phyloP scores from a whole-genome alignment of 1,140 invertebrate species.

The Bradysia coprophila region DNA sequence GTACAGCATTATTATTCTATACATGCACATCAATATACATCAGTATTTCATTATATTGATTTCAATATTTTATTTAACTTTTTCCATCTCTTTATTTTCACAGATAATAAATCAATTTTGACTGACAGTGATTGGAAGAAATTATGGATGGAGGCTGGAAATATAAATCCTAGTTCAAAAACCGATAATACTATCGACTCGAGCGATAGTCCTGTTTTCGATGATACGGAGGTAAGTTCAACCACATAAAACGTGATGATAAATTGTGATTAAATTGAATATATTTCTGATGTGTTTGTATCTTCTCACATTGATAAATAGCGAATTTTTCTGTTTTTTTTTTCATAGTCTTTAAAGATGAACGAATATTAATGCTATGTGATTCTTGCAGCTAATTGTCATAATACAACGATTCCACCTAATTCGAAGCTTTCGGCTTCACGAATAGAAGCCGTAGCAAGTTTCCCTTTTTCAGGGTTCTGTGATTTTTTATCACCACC shows the following conservation, averaged over 20 bases:
- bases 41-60: neutral
- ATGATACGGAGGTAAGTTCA: slow-evolving; percentile 25
- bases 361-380: too few species aligned
- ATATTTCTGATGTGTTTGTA: neutral
- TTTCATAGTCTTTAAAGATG: too few species aligned
- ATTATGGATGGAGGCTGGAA: slow-evolving; percentile 20
- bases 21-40: neutral
- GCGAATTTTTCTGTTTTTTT: too few species aligned
- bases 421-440: too few species aligned
- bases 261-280: neutral
- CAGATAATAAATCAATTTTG: slow-evolving; percentile 26
- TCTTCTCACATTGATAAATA: neutral
- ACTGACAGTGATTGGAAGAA: slow-evolving; percentile 25
- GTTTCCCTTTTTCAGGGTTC: too few species aligned
- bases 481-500: too few species aligned
- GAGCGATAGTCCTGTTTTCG: slow-evolving; percentile 23
- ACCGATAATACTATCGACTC: slow-evolving; percentile 23
- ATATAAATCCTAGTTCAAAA: slow-evolving; percentile 21
- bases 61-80: neutral
- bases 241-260: too few species aligned
- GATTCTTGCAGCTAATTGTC: too few species aligned
- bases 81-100: slow-evolving; percentile 9
- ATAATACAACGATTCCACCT: too few species aligned
- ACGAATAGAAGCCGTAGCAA: too few species aligned
- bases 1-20: neutral